phyloP scores from a whole-genome alignment of 2,888 invertebrate genomes.

The Parelbella ahira region DNA sequence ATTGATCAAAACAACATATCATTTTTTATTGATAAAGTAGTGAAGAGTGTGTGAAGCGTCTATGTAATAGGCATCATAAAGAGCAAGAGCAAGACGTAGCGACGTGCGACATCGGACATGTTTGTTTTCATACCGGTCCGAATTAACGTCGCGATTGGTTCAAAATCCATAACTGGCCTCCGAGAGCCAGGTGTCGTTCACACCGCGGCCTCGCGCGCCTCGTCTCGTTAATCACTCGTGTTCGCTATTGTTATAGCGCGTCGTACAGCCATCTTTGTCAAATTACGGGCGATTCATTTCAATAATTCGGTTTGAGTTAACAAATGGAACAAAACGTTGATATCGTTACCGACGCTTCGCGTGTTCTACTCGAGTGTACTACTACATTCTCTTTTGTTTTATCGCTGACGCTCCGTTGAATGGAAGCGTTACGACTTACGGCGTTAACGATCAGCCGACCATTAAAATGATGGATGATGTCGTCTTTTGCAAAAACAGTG shows the following conservation, averaged over 20 bases:
- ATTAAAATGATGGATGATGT: slow-evolving; percentile 77
- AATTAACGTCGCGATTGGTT: slow-evolving; percentile 80
- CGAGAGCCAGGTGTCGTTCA: slow-evolving; percentile 81
- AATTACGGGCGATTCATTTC: slow-evolving; percentile 73
- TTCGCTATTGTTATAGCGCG: slow-evolving; percentile 78
- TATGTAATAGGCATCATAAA: slow-evolving; percentile 48
- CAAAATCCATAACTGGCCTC: slow-evolving; percentile 81
- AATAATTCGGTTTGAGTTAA: slow-evolving; percentile 58
- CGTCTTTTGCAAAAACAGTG: slow-evolving; percentile 73
- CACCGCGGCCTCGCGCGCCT: slow-evolving; percentile 80
- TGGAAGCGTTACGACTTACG: slow-evolving; percentile 73
- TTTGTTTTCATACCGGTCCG: slow-evolving; percentile 79
- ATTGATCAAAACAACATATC: slow-evolving; percentile 37
- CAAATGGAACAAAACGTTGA: slow-evolving; percentile 63
- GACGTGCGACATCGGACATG: slow-evolving; percentile 56
- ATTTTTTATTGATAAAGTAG: slow-evolving; percentile 53
- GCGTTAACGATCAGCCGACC: slow-evolving; percentile 72
- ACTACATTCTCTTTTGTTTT: slow-evolving; percentile 78
- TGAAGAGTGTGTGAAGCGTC: slow-evolving; percentile 52
- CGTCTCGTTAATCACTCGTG: slow-evolving; percentile 80
- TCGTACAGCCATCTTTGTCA: slow-evolving; percentile 80
- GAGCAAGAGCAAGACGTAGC: slow-evolving; percentile 55
- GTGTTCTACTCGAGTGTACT: slow-evolving; percentile 56
- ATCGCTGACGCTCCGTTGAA: slow-evolving; percentile 70
- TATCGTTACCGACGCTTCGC: slow-evolving; percentile 53